phyloP scores from a whole-genome alignment of 1,140 invertebrate genomes.

The Pararge aegeria region DNA sequence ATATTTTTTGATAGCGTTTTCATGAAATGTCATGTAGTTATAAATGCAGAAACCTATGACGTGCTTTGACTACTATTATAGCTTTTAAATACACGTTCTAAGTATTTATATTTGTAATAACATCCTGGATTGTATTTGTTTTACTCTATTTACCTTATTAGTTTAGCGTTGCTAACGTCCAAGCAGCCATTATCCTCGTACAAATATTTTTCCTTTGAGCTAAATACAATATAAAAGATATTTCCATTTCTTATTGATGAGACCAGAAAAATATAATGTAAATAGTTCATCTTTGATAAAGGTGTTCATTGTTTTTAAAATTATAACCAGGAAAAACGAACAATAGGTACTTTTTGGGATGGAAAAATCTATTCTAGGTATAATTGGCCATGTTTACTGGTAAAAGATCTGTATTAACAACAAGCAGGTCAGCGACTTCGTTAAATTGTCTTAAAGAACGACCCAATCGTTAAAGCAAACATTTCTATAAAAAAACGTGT shows the following conservation, averaged over 20 bases:
- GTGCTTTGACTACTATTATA: not conserved
- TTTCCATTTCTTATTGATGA: no score
- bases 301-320: no score
- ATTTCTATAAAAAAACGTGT: not conserved
- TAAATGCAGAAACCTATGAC: not conserved
- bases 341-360: no score
- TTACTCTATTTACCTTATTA: conserved; percentile 10
- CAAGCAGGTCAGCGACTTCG: not conserved
- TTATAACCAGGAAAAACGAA: no score
- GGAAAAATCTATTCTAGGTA: no score
- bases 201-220: conserved; percentile 5
- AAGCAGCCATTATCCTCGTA: not conserved
- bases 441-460: not conserved
- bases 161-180: not conserved
- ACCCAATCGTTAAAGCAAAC: not conserved
- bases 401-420: not conserved
- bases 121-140: conserved; percentile 9
- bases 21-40: no score
- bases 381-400: not conserved
- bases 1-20: no score
- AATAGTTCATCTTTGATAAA: no score
- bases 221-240: no score
- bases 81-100: not conserved
- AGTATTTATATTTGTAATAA: conserved; percentile 2
- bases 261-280: no score